phyloP scores from a whole-genome alignment of 2,888 invertebrate species.

The Trissolcus japonicus region DNA sequence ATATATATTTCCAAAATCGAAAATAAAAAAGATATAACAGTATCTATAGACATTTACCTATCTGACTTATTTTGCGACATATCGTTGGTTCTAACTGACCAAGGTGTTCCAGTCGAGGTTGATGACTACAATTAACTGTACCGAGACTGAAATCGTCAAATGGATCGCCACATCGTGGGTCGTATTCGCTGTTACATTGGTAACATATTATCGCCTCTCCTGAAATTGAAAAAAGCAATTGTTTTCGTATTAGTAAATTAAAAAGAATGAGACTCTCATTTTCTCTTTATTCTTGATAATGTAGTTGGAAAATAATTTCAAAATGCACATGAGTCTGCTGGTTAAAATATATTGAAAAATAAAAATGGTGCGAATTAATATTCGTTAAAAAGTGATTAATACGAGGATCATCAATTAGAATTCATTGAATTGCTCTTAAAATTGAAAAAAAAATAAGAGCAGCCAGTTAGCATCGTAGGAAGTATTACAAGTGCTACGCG shows the following conservation, averaged over 20 bases:
- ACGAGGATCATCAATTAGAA: not conserved
- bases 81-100: constrained; percentile 80
- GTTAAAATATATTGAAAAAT: too few relatives aligned
- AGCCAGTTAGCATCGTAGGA: constrained; percentile 57
- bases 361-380: too few relatives aligned
- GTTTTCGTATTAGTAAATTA: not conserved
- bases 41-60: constrained; percentile 77
- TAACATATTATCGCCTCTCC: constrained; percentile 86
- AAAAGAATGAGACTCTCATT: too few relatives aligned
- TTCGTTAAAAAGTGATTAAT: too few relatives aligned
- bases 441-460: constrained; percentile 49
- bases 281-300: too few relatives aligned
- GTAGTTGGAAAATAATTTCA: too few relatives aligned
- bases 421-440: constrained; percentile 2
- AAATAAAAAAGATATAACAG: not conserved
- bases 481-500: constrained; percentile 69
- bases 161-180: constrained; percentile 91
- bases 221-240: constrained; percentile 63
- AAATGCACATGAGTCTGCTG: not conserved
- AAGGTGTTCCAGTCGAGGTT: constrained; percentile 84
- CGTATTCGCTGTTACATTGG: constrained; percentile 93
- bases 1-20: not conserved
- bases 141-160: constrained; percentile 92
- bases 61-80: constrained; percentile 90
- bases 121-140: constrained; percentile 88